Percentiles rank a stretch among this genome's conserved stretches.
phyloP scores from a whole-genome alignment of 2,113 vertebrate genomes.

The Tragelaphus buxtoni region DNA sequence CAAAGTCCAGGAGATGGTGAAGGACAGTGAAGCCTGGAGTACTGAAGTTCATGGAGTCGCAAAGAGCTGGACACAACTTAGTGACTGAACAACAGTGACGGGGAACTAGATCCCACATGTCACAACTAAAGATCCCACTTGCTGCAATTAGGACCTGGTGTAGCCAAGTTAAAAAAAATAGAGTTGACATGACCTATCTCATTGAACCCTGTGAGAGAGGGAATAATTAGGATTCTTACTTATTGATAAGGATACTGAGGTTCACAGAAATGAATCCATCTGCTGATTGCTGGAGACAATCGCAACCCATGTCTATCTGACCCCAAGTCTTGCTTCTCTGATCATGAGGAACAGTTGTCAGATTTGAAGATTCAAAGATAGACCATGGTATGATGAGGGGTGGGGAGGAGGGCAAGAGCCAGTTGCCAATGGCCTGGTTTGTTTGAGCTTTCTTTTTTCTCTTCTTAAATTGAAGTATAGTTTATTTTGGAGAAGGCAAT shows the following conservation, averaged over 20 bases:
- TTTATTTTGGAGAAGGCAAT: not conserved
- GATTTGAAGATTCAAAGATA: not conserved
- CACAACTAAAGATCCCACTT: not conserved
- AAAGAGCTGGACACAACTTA: not conserved
- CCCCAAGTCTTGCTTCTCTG: not conserved
- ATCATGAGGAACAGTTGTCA: not conserved
- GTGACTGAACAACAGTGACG: not conserved
- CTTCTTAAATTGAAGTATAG: not conserved
- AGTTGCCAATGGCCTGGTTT: not conserved
- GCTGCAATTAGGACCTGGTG: not conserved
- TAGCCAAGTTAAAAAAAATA: not conserved
- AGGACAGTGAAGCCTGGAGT: not conserved
- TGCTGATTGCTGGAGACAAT: not conserved
- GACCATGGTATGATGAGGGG: not conserved
- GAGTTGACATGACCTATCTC: not conserved
- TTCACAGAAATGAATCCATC: not conserved
- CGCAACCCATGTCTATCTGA: not conserved
- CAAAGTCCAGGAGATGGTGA: not conserved
- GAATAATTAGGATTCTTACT: not conserved
- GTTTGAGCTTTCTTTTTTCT: not conserved
- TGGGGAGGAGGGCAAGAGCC: not conserved
- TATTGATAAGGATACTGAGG: not conserved
- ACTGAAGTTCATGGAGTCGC: not conserved
- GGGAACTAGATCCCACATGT: not conserved
- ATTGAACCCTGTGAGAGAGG: not conserved